Conservation (phyloP, 2,113 vertebrate genomes). For the Nerophis lumbriciformis region DNA sequence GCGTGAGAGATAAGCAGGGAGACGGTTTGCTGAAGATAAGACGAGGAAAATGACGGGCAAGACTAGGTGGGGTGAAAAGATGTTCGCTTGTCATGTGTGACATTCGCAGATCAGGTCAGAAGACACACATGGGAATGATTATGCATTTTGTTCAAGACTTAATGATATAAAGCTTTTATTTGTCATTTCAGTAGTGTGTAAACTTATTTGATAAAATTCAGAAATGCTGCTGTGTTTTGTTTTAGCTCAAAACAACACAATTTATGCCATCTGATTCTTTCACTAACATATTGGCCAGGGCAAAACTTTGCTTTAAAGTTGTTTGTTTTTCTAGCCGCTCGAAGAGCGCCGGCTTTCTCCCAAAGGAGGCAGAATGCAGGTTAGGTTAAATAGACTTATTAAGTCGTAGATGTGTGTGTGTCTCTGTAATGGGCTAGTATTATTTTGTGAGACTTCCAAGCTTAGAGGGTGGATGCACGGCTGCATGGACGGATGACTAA, state of each 20-base stretch:
- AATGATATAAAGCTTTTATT: conserved; percentile 35
- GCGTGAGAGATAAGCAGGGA: conserved; percentile 34
- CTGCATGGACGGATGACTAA: too few relatives aligned
- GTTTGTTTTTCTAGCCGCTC: too few relatives aligned
- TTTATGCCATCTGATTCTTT: too few relatives aligned
- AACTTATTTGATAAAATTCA: neutral
- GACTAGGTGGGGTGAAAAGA: conserved; percentile 6
- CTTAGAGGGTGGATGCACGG: too few relatives aligned
- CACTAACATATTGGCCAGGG: too few relatives aligned
- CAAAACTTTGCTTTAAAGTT: too few relatives aligned
- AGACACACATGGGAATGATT: conserved; percentile 32
- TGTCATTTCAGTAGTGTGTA: neutral
- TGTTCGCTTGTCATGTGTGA: conserved; percentile 15
- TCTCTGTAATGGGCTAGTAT: too few relatives aligned
- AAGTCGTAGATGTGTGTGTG: too few relatives aligned
- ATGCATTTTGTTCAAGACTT: conserved; percentile 22
- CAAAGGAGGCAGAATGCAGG: too few relatives aligned
- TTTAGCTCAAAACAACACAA: neutral
- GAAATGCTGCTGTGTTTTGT: neutral
- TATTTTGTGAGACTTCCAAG: too few relatives aligned
- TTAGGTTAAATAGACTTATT: too few relatives aligned
- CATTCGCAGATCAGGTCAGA: neutral
- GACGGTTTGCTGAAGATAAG: conserved; percentile 26
- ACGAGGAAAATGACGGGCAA: conserved; percentile 14
- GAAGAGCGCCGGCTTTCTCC: too few relatives aligned